Evolutionary conservation across 2,888 invertebrate genomes (phyloP).

Genomic region (Sphaerophoria rueppellii): DNA sequence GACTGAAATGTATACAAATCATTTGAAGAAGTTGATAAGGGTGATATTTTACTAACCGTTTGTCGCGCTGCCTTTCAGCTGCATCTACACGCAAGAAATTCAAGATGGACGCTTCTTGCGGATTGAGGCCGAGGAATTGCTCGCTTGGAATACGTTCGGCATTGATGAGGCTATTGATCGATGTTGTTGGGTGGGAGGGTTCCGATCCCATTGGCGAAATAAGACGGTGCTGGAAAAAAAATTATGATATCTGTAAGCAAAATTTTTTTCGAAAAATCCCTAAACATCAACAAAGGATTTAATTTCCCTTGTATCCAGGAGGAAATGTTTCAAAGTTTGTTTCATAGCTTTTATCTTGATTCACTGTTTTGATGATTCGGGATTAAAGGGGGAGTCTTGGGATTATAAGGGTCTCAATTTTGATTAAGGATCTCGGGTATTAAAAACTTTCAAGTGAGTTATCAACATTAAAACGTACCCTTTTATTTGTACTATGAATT

Average conservation of each 20-base stretch:
- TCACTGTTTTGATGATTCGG: too few species aligned
- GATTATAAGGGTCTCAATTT: too few species aligned
- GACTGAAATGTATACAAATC: slow-evolving; percentile 63
- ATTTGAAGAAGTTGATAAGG: too few species aligned
- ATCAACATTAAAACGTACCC: slow-evolving; percentile 76
- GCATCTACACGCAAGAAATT: slow-evolving; percentile 87
- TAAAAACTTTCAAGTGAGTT: too few species aligned
- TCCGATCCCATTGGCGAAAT: slow-evolving; percentile 81
- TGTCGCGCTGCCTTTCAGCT: slow-evolving; percentile 86
- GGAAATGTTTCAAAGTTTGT: too few species aligned
- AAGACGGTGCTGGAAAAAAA: slow-evolving; percentile 78
- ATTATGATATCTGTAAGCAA: not conserved
- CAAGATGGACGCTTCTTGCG: slow-evolving; percentile 85
- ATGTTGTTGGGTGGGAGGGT: slow-evolving; percentile 82
- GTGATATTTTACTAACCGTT: slow-evolving; percentile 79
- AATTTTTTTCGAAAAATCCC: not conserved
- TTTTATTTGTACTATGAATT: slow-evolving; percentile 82
- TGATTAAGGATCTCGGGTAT: too few species aligned
- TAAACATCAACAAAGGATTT: too few species aligned
- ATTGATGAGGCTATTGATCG: slow-evolving; percentile 83
- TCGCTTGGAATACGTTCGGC: slow-evolving; percentile 85
- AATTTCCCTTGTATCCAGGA: too few species aligned
- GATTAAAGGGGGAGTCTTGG: too few species aligned
- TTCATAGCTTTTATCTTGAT: too few species aligned
- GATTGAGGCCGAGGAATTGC: slow-evolving; percentile 82